Percentiles rank a stretch among this genome's conserved stretches.
Evolutionary conservation across 2,888 invertebrate genomes (phyloP).

Genomic region (Eristalinus aeneus): DNA sequence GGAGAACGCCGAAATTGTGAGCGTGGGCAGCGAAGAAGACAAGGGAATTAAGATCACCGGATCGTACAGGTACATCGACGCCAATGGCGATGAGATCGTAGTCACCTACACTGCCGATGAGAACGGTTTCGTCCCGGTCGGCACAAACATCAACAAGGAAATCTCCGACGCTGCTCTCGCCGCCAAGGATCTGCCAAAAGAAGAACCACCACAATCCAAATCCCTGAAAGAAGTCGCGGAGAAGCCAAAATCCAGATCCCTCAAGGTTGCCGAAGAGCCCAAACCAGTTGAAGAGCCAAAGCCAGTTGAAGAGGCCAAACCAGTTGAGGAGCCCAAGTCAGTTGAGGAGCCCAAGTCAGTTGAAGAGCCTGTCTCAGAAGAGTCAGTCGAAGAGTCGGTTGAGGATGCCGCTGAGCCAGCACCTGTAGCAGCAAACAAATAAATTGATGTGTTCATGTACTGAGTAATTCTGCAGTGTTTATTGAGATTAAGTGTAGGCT

Average conservation of each 20-base stretch:
- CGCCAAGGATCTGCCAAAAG: conserved; percentile 73
- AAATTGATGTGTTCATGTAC: conserved; percentile 5
- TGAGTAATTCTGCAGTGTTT: conserved; percentile 9
- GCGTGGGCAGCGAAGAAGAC: conserved; percentile 75
- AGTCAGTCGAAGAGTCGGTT: not conserved
- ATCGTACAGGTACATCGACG: conserved; percentile 78
- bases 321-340: not conserved
- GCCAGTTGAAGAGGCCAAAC: not conserved
- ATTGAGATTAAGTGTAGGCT: not conserved
- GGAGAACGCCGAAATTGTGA: conserved; percentile 76
- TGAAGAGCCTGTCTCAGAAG: not conserved
- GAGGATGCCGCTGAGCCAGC: not conserved
- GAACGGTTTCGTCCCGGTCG: conserved; percentile 79
- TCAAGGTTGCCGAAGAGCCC: too few relatives aligned
- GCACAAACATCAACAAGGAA: conserved; percentile 75
- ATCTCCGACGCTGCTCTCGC: conserved; percentile 76
- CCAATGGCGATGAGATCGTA: conserved; percentile 76
- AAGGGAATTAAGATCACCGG: conserved; percentile 75
- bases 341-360: not conserved
- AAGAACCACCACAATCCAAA: not conserved
- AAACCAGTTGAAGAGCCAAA: not conserved
- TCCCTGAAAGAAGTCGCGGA: not conserved
- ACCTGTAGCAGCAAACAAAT: not conserved
- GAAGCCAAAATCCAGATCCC: not conserved
- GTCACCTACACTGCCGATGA: conserved; percentile 78